phyloP scores from a whole-genome alignment of 1,140 invertebrate genomes.

The Drosophila melanica region DNA sequence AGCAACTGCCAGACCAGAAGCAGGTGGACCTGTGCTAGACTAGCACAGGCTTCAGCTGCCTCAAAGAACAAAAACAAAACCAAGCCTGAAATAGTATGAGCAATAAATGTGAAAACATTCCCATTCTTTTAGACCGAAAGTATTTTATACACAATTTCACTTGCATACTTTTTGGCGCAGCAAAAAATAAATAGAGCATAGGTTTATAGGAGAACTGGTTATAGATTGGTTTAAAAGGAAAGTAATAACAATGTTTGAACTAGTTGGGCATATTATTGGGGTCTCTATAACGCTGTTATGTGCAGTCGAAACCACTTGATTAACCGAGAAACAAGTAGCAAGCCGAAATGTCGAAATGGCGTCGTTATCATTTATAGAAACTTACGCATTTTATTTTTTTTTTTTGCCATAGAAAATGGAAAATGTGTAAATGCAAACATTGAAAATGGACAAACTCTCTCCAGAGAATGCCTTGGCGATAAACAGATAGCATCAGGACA shows the following conservation, averaged over 20 bases:
- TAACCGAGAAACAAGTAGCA: background rate
- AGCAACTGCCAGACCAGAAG: conserved; percentile 1
- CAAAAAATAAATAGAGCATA: conserved; percentile 25
- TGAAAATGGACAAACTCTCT: conserved; percentile 44
- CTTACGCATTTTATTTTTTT: conserved; percentile 11
- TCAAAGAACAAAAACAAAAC: conserved; percentile 28
- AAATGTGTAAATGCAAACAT: conserved; percentile 68
- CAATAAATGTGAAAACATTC: conserved; percentile 4
- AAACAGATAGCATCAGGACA: conserved; percentile 54
- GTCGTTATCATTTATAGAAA: conserved; percentile 45
- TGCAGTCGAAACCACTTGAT: conserved; percentile 26
- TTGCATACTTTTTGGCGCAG: conserved; percentile 7
- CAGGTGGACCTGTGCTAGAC: background rate
- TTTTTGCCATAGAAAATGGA: conserved; percentile 54
- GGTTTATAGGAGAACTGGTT: conserved; percentile 23
- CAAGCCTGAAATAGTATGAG: conserved; percentile 18
- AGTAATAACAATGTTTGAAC: conserved; percentile 12
- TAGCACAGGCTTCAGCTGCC: background rate
- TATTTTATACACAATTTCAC: conserved; percentile 36
- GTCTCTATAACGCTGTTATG: conserved; percentile 23
- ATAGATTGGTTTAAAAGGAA: conserved; percentile 3
- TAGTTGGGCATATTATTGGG: background rate
- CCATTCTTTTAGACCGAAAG: conserved; percentile 10
- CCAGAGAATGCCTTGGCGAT: conserved; percentile 40
- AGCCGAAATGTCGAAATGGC: conserved; percentile 6